Evolutionary conservation across 2,113 vertebrate genomes (phyloP), one percentile per base, ranked within the genome.

Genomic region (Cebidichthys violaceus): DNA sequence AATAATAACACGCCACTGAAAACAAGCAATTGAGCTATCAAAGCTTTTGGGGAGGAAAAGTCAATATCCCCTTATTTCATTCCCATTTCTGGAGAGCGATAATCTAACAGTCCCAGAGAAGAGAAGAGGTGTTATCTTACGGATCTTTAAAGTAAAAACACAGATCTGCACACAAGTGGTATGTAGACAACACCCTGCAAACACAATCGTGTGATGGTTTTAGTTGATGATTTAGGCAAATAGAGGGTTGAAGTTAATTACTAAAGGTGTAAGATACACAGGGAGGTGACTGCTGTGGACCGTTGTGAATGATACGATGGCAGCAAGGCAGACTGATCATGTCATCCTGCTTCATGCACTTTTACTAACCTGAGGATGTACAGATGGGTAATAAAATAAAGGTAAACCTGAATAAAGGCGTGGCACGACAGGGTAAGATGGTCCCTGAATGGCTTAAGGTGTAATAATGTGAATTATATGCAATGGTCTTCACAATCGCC

Each of bases 1-100:
- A 95, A 94, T 94, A 94, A 94, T 88, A 95, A 94, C 93, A 94
- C 79, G 78, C 92, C 82, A 92, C 88, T 95, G 61, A 95, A 96
- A 94, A 95, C 92, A 95, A 94, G 88, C 94, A 92, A 88, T 94
- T 94, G 87, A 93, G 89, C 94, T 94, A 90, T 94, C 84, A 93
- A 95, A 95, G 92, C 94, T 86, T 92, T 89, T 89, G 83, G 88
- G 80, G 61, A 81, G 73, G 90, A 92, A 93, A 94, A 94, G 93
- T 91, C 91, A 95, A 94, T 94, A 94, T 87, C 84, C 75, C 68
- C 82, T 72, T 66, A 91, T 90, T 94, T 91, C 89, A 92, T 93
- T 93, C 91, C 88, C 87, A 86, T 89, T 94, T 93, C 90, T 89
- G 82, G 85, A 90, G 82, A 87, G 86, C 41, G 89, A 91, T 92